These are phyloP conservation scores for Hyphantria cunea DNA, from an alignment of 1,140 invertebrate genomes.

Conservation along the genomic window DNA sequence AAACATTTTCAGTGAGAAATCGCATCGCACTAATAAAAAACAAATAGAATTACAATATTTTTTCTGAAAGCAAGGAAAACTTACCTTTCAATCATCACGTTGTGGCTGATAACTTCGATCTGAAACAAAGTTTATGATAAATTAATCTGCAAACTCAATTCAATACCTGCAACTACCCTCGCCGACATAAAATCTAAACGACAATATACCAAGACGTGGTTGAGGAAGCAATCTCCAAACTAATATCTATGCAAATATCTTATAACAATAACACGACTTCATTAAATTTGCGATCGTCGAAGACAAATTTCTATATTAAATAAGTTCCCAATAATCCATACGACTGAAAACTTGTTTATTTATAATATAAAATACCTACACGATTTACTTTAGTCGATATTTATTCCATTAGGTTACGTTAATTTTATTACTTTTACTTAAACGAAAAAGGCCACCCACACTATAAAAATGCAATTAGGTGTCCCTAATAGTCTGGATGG, in stretches of 20 bases:
- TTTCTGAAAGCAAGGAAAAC: neutral
- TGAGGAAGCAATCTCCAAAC: slow-evolving; percentile 60
- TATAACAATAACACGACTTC: slow-evolving; percentile 51
- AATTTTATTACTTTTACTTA: too few species aligned
- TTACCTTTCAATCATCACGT: neutral
- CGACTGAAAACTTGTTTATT: too few species aligned
- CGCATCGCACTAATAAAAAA: too few species aligned
- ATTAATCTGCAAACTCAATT: neutral
- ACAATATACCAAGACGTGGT: slow-evolving; percentile 30
- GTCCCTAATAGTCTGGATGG: too few species aligned
- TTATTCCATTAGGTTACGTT: too few species aligned
- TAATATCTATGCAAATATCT: slow-evolving; percentile 67
- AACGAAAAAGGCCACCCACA: too few species aligned
- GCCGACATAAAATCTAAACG: slow-evolving; percentile 11
- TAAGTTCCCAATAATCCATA: too few species aligned
- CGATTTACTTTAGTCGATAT: too few species aligned
- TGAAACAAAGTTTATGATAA: slow-evolving; percentile 11
- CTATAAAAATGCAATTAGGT: too few species aligned
- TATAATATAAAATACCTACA: too few species aligned
- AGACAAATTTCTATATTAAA: slow-evolving; percentile 10
- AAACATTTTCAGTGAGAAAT: too few species aligned
- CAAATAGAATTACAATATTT: too few species aligned
- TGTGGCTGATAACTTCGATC: neutral
- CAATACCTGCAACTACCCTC: slow-evolving; percentile 2
- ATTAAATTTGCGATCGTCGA: slow-evolving; percentile 43